A percentile compares a stretch with the other conserved stretches of the same genome.
Evolutionary conservation across 2,113 vertebrate genomes (phyloP).

Genomic region (Grammomys surdaster): DNA sequence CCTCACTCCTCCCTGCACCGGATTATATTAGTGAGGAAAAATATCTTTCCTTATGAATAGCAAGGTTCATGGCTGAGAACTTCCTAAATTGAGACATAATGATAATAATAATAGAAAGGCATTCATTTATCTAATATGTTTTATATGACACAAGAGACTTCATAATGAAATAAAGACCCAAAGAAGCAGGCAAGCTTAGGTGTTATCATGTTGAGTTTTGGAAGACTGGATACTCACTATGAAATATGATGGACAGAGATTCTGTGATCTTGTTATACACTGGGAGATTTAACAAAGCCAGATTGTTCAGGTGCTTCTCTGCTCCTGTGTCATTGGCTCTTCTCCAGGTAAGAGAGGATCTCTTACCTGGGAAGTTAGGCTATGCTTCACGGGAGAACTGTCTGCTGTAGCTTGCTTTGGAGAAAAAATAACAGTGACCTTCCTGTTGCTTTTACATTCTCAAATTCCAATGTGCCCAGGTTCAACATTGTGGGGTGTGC

Average conservation of each 20-base stretch:
- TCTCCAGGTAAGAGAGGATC: background rate
- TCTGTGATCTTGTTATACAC: background rate
- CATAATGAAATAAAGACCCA: background rate
- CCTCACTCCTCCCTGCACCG: background rate
- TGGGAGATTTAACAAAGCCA: background rate
- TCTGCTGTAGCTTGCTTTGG: background rate
- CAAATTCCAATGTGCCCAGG: background rate
- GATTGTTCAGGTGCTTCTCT: background rate
- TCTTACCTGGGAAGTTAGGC: background rate
- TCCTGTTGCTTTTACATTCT: background rate
- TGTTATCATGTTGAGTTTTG: background rate
- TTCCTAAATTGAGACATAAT: background rate
- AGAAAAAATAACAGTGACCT: background rate
- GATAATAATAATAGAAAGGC: background rate
- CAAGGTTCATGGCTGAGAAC: background rate
- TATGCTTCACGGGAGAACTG: background rate
- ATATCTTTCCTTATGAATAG: background rate
- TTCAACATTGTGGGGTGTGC: background rate
- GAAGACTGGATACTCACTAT: background rate
- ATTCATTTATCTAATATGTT: background rate
- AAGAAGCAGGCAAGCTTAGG: background rate
- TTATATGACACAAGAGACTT: background rate
- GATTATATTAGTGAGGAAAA: background rate
- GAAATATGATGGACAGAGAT: background rate
- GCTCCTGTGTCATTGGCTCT: no score